These are phyloP conservation scores for Cephonodes hylas DNA, from an alignment of 2,888 invertebrate species.

Conservation along the genomic window DNA sequence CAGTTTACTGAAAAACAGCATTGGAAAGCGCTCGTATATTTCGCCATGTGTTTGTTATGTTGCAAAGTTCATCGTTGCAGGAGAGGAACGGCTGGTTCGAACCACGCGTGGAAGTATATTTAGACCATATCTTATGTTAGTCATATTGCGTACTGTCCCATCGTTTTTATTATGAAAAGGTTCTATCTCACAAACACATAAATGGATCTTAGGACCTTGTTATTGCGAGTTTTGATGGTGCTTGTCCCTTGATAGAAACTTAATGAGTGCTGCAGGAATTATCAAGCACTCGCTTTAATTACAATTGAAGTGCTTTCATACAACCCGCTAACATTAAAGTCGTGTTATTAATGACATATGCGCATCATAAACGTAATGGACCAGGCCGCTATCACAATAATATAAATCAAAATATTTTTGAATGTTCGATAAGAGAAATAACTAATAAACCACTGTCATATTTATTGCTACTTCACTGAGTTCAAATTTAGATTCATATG, in stretches of 20 bases:
- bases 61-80: constrained; percentile 40
- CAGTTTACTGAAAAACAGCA: constrained; percentile 13
- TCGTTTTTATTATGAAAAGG: background rate
- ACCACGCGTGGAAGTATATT: constrained; percentile 67
- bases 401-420: constrained; percentile 1
- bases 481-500: background rate
- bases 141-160: constrained; percentile 40
- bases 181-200: background rate
- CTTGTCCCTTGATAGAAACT: constrained; percentile 7
- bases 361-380: background rate
- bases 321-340: constrained; percentile 1
- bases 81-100: constrained; percentile 44
- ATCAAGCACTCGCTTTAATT: constrained; percentile 2
- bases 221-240: background rate
- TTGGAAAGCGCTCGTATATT: constrained; percentile 17
- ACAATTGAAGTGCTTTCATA: background rate
- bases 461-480: background rate
- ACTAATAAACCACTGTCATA: background rate
- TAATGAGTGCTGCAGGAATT: background rate
- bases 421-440: background rate
- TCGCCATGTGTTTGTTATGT: constrained; percentile 14
- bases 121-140: constrained; percentile 62
- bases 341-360: constrained; percentile 6
- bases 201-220: background rate
- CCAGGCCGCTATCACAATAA: constrained; percentile 1